Conservation (phyloP, 2,888 invertebrate genomes). For the Ischnura elegans region DNA sequence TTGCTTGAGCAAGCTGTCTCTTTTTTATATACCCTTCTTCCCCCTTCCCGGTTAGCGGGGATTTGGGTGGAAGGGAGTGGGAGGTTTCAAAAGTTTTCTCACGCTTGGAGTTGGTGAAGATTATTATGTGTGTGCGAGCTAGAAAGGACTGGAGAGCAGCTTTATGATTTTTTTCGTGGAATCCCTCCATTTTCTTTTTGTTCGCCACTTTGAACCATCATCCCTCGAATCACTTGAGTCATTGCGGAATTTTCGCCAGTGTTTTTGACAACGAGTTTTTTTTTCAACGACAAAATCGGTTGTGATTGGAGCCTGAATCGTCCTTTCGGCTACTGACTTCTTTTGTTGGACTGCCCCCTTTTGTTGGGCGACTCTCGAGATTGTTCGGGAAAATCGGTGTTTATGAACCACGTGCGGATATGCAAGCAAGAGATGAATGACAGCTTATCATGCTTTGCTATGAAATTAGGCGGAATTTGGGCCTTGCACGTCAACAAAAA, state of each 20-base stretch:
- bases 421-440: too few relatives aligned
- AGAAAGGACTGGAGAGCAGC: background rate
- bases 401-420: too few relatives aligned
- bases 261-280: background rate
- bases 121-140: background rate
- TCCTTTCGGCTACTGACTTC: background rate
- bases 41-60: background rate
- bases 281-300: background rate
- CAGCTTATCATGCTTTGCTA: too few relatives aligned
- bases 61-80: background rate
- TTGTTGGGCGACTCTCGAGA: background rate
- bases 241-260: background rate
- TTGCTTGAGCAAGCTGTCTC: constrained; percentile 32
- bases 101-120: background rate
- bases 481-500: too few relatives aligned
- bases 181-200: background rate
- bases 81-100: background rate
- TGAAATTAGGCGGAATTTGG: too few relatives aligned
- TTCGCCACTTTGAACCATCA: background rate
- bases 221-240: constrained; percentile 2
- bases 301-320: background rate
- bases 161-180: background rate
- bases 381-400: background rate
- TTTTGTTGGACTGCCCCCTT: too few relatives aligned
- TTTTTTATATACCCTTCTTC: background rate